phyloP scores from a whole-genome alignment of 2,113 vertebrate species.

The Cebidichthys violaceus region DNA sequence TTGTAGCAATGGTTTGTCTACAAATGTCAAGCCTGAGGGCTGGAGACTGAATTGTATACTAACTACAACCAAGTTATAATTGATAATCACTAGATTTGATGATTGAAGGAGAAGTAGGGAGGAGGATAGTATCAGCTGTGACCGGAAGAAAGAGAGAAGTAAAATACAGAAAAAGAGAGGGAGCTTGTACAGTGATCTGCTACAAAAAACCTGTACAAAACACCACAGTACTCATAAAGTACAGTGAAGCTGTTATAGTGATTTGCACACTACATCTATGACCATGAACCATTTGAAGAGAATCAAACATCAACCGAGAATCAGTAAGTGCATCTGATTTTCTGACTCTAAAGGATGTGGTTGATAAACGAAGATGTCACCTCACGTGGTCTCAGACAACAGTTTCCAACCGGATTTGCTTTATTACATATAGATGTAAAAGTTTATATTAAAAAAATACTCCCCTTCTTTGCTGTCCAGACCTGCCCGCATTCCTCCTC shows the following conservation, averaged over 20 bases:
- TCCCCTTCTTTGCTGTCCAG: constrained; percentile 2
- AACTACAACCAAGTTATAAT: not conserved
- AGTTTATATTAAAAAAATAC: not conserved
- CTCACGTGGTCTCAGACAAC: not conserved
- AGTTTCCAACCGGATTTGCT: not conserved
- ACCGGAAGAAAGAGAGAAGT: not conserved
- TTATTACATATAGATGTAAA: not conserved
- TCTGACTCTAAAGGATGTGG: constrained; percentile 58
- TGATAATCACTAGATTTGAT: not conserved
- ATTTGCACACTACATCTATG: not conserved
- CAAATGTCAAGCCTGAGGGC: not conserved
- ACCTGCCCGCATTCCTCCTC: constrained; percentile 46
- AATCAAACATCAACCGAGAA: not conserved
- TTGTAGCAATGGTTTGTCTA: not conserved
- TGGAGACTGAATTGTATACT: no score
- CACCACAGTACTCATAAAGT: not conserved
- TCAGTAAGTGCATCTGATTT: constrained; percentile 14
- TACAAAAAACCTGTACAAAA: not conserved
- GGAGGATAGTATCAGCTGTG: no score
- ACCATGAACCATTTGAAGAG: not conserved
- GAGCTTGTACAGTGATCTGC: not conserved
- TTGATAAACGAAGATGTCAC: constrained; percentile 29
- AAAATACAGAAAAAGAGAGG: not conserved
- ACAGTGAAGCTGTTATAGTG: not conserved
- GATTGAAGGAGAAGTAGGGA: not conserved